Evolutionary conservation across 2,797 vertebrate species (phyloP), one percentile per base, ranked within the genome.

Genomic region (Sciurus vulgaris): DNA sequence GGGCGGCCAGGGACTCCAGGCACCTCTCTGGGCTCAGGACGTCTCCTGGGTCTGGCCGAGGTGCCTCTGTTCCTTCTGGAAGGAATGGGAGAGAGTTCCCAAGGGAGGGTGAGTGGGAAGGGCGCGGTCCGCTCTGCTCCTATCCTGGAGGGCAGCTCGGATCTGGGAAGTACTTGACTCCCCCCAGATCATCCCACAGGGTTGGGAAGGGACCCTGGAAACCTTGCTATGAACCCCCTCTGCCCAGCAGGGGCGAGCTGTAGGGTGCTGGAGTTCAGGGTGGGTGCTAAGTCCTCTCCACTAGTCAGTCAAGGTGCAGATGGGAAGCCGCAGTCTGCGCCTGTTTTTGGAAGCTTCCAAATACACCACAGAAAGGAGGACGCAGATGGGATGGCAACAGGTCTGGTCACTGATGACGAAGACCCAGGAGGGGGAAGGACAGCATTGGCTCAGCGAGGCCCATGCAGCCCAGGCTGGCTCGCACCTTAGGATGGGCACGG

Each of bases 1-100:
- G 98, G 79, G 99, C 98, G 7, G 99, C 99, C 96, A 99, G 98
- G 35, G 99, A 98, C 93, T 99, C 98, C 17, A 99, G 98, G 97
- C 99, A 99, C 95, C 98, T 99, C 87, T 94, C 98, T 89, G 97
- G 98, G 96, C 98, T 98, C 93, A 99, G 98, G 77, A 99, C 76
- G 30, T 99, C 99, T 15, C 97, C 93, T 7, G 98, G 98, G 11
- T 99, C 98, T 3, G 97, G 97, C 63, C 97, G 98, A 89, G 97
- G 83, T 73, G 96, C 96, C 78, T 97, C 97, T 95, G 11, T 11
- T 51, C 92, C 96, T 84, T 90, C 96, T 98, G 49, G 56, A 78
- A 96, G 86, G 65, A 49, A 94, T 70, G 59, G 33, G 38, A 63
- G 35, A 4, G 44, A 13, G 51, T 18, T 10, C 15, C 63, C 24